A percentile compares a stretch with the other conserved stretches of the same genome.
These are phyloP conservation scores for Protophormia terraenovae DNA, from an alignment of 2,888 invertebrate genomes.

Conservation along the genomic window DNA sequence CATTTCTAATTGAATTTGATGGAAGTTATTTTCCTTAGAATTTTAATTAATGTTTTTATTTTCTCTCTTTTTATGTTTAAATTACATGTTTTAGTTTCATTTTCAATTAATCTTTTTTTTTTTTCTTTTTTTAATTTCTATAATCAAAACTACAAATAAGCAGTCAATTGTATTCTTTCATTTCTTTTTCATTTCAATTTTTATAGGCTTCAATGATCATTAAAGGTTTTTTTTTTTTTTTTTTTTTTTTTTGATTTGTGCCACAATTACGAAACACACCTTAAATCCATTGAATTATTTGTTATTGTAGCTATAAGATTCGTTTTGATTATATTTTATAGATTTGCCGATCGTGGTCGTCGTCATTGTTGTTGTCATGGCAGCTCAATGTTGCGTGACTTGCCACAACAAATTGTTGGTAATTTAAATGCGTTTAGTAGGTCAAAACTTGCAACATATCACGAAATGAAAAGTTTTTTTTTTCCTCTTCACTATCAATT, in stretches of 20 bases:
- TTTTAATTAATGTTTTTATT: too few species aligned
- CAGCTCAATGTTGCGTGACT: slow-evolving; percentile 67
- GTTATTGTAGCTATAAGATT: not conserved
- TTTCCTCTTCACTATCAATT: not conserved
- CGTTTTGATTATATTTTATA: slow-evolving; percentile 51
- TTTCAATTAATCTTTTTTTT: slow-evolving; percentile 19
- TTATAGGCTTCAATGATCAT: slow-evolving; percentile 35
- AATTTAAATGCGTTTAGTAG: slow-evolving; percentile 69
- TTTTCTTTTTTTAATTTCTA: slow-evolving; percentile 11
- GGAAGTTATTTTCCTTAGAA: slow-evolving; percentile 14
- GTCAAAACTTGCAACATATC: slow-evolving; percentile 68
- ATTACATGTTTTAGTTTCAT: slow-evolving; percentile 12
- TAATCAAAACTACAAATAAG: slow-evolving; percentile 23
- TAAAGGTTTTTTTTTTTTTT: slow-evolving; percentile 51
- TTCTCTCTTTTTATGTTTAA: not conserved
- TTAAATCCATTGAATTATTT: slow-evolving; percentile 34
- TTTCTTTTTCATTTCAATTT: not conserved
- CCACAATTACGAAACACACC: slow-evolving; percentile 61
- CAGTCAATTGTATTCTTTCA: not conserved
- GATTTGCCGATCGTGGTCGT: slow-evolving; percentile 48
- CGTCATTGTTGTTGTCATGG: slow-evolving; percentile 45
- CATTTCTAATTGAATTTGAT: slow-evolving; percentile 33
- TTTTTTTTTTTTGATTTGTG: slow-evolving; percentile 11
- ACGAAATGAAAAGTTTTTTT: slow-evolving; percentile 56
- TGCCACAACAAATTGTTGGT: slow-evolving; percentile 68